Evolutionary conservation across 1,140 invertebrate species (phyloP).

Genomic region (Lucilia cuprina): DNA sequence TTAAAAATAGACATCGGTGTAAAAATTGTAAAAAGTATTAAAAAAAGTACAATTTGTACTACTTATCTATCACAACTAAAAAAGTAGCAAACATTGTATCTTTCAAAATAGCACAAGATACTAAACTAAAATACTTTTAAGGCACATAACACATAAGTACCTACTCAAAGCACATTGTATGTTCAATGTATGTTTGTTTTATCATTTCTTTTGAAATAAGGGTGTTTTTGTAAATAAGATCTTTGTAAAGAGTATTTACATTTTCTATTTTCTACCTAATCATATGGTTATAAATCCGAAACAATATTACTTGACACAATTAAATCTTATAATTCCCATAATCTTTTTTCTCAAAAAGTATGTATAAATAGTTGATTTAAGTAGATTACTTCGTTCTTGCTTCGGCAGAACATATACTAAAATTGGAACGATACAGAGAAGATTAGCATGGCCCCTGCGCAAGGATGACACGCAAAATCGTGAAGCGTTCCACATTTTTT

Average conservation of each 20-base stretch:
- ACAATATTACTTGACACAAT: no score
- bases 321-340: background rate
- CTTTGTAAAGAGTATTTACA: background rate
- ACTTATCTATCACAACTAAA: no score
- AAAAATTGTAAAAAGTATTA: no score
- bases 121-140: no score
- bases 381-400: slow-evolving; percentile 36
- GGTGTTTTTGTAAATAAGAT: background rate
- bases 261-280: background rate
- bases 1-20: no score
- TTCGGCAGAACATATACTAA: slow-evolving; percentile 73
- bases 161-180: no score
- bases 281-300: background rate
- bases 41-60: no score
- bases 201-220: background rate
- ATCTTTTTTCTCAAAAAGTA: background rate
- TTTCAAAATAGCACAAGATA: no score
- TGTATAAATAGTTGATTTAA: background rate
- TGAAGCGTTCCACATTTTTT: slow-evolving; percentile 86
- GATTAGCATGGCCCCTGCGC: slow-evolving; percentile 84
- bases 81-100: no score
- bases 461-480: slow-evolving; percentile 92
- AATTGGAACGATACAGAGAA: slow-evolving; percentile 73
- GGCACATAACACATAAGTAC: no score
- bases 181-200: no score